A percentile compares a stretch with the other conserved stretches of the same genome.
These are phyloP conservation scores for Odocoileus virginianus DNA, from an alignment of 2,113 vertebrate genomes.

Conservation along the genomic window DNA sequence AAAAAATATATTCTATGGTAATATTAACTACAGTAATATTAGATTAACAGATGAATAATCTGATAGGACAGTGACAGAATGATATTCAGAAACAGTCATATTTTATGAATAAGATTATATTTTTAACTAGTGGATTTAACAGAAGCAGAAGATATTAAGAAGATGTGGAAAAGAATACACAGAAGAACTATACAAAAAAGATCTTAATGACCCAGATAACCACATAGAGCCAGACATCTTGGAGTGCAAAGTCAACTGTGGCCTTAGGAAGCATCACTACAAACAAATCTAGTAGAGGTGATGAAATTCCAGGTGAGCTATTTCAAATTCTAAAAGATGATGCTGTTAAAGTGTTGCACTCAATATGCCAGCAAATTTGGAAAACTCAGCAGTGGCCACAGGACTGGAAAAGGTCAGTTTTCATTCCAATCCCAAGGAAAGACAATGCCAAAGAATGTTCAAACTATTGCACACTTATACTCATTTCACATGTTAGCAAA, in stretches of 20 bases:
- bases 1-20: background rate
- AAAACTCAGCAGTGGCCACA: background rate
- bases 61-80: background rate
- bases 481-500: background rate
- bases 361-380: background rate
- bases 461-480: background rate
- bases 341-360: background rate
- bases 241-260: background rate
- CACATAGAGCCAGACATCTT: background rate
- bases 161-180: background rate
- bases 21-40: background rate
- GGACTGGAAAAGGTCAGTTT: background rate
- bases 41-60: background rate
- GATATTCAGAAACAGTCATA: background rate
- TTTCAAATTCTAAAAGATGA: background rate
- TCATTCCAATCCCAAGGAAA: background rate
- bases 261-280: background rate
- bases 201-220: background rate
- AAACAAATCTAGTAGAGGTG: background rate
- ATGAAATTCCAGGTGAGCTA: background rate
- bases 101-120: background rate
- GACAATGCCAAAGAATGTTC: background rate
- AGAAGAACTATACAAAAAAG: background rate
- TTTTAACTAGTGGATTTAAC: background rate
- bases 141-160: background rate